Base-by-base conservation (phyloP, 2,888 invertebrate genomes). In the Ectobius pallidus region DNA sequence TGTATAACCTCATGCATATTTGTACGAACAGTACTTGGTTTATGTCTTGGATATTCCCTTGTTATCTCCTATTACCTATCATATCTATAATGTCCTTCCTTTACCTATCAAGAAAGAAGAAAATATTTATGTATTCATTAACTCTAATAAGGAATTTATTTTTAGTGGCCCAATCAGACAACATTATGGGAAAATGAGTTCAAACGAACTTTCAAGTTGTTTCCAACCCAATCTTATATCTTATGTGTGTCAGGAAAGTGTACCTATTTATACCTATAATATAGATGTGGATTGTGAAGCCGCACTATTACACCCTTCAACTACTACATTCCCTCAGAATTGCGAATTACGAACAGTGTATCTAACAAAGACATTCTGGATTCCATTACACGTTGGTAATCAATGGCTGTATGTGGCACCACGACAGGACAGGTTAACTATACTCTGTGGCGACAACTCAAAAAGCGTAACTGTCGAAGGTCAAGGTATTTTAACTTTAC, bases 261-360 rank as follows among this genome's bases (percentile, higher is more conserved):
- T 65, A 14, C 65, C 65, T 18, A 65, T 42, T 7, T 65, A 39
- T 16, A 65, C 42, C 14, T 65, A 65, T 32, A 32, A 20, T 3
- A 39, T 18, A 16, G 65, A 39, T 1, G 20, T 42, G 32, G 65
- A 65, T 42, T 65, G 65, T 39, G 65, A 65, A 42, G 65, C 34
- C 2, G 20, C 65, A 3, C 42, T 65, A 2, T 22, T 65, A n/a
- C 65, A 65, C 20, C 42, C 65, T 7, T 42, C 42, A 11, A 39
- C 18, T 18, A 4, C 63, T 7, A 63, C 6, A 16, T 32, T 63
- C 6, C 49, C 49, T n/a, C 6, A 4, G 6, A 49, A 49, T 49
- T 49, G 49, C n/a, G 49, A 49, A n/a, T 14, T 49, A 14, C n/a
- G 49, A 18, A n/a, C 6, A 49, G 7, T 49, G 6, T 14, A n/a